Evolutionary conservation across 2,888 invertebrate genomes (phyloP), one percentile per base, ranked within the genome.

Genomic region (Pterobdella sp.): DNA sequence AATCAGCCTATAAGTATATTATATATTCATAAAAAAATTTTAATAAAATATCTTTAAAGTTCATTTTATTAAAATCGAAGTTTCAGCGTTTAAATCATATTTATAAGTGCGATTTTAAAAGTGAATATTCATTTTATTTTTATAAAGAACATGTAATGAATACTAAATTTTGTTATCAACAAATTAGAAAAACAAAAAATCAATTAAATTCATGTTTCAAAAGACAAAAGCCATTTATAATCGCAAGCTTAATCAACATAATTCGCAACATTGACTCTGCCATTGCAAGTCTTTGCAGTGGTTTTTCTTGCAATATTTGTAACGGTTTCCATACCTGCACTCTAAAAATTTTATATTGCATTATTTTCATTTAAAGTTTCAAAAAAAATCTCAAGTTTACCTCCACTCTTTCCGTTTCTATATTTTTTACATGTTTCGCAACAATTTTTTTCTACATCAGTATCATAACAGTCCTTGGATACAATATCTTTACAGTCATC

Each of bases 301-400:
- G n/a, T 3, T 14, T 22, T 56, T 56, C n/a, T 56, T 56, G n/a
- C 60, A 56, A n/a, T 56, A 22, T 22, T 22, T 56, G 26, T 56
- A 56, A 56, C 60, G 60, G 60, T 56, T 56, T 4, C 60, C 60
- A 26, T 56, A 56, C n/a, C n/a, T 56, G n/a, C 60, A 56, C 18
- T 26, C 60, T 56, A 26, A 4, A 14, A 56, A 56, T 26, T 56
- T 7, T 42, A 22, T 42, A 56, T 4, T 56, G 3, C 49, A 22
- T 42, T 14, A 7, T 42, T 42, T 42, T 7, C 49, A 14, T 56
- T 56, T 22, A 22, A 18, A 22, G 3, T 26, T 14, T 56, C 3
- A 56, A 56, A 56, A 56, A 7, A 56, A 56, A 26, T 4, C 18
- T 26, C 18, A 42, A 18, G 26, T 3, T 56, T 26, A 56, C 60